phyloP scores from a whole-genome alignment of 2,113 vertebrate species.

The Himantopus leucocephalus region DNA sequence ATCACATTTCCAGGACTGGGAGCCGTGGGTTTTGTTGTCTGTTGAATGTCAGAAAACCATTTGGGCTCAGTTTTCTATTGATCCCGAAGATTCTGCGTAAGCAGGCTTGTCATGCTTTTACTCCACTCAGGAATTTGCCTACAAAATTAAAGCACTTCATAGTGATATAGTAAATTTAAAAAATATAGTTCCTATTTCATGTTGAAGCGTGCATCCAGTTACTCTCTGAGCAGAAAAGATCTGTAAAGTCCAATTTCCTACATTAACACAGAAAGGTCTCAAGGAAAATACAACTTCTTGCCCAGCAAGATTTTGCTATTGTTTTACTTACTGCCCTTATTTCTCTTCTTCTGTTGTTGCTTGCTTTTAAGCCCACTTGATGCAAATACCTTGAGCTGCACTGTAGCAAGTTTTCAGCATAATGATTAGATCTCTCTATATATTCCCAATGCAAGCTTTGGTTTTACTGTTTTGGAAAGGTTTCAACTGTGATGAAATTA shows the following conservation, averaged over 20 bases:
- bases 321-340: background rate
- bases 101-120: background rate
- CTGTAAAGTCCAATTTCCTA: background rate
- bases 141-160: background rate
- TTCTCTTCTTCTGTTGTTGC: background rate
- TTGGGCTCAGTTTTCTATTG: background rate
- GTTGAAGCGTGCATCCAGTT: background rate
- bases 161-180: background rate
- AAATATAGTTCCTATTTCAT: background rate
- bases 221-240: background rate
- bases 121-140: background rate
- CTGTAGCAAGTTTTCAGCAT: background rate
- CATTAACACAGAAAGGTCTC: background rate
- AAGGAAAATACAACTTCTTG: background rate
- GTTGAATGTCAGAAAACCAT: background rate
- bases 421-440: background rate
- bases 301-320: background rate
- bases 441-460: conserved; percentile 1
- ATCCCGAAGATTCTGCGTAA: background rate
- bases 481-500: conserved; percentile 31
- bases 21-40: background rate
- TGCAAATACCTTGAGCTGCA: background rate
- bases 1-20: background rate
- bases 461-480: conserved; percentile 44
- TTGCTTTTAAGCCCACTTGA: background rate